Conservation (phyloP, 2,797 vertebrate species). For the Limosa lapponica region DNA sequence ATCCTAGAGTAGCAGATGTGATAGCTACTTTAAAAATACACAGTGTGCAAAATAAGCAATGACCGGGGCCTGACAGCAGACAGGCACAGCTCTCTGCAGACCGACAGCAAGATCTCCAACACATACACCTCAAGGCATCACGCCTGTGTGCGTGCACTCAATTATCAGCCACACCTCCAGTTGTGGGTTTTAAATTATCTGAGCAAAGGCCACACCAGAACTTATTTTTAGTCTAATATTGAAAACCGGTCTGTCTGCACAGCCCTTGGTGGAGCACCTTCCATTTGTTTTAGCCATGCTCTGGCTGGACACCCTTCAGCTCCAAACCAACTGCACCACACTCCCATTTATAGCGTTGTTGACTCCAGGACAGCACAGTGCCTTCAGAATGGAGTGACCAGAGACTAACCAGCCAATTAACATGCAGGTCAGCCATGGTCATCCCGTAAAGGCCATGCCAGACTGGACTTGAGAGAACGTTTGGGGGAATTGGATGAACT, state of each 20-base stretch:
- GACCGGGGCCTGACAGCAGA: not conserved
- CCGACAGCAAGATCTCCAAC: not conserved
- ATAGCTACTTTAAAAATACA: not conserved
- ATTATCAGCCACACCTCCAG: not conserved
- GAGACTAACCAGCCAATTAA: not conserved
- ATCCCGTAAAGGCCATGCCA: not conserved
- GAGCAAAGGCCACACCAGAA: not conserved
- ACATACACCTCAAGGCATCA: accelerated
- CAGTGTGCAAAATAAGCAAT: not conserved
- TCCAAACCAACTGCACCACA: not conserved
- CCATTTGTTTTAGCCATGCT: accelerated
- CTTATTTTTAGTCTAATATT: not conserved
- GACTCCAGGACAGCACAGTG: not conserved
- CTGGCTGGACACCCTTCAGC: not conserved
- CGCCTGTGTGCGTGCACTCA: not conserved
- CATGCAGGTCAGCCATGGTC: not conserved
- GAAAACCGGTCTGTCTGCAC: not conserved
- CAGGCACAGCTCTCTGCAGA: not conserved
- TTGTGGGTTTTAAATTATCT: not conserved
- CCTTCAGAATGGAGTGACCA: not conserved
- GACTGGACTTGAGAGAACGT: not conserved
- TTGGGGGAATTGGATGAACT: not conserved
- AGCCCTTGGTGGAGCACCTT: not conserved
- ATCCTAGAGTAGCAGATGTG: not conserved
- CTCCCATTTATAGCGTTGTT: accelerated